Evolutionary conservation across 1,140 invertebrate genomes (phyloP).

Genomic region (Brevipalpus yothersi): DNA sequence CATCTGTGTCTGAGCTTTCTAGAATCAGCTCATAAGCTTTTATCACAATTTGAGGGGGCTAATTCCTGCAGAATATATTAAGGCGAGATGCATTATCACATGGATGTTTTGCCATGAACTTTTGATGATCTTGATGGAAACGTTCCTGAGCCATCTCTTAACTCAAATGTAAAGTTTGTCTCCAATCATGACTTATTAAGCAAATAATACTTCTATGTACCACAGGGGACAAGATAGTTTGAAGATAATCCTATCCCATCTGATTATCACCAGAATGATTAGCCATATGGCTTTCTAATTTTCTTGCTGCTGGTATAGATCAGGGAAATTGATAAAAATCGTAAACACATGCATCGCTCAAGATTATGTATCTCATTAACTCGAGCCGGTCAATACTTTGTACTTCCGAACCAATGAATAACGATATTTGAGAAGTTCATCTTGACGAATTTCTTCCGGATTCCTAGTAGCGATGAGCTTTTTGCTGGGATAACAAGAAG

Average conservation of each 20-base stretch:
- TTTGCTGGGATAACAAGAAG: constrained; percentile 72
- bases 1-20: too few species aligned
- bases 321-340: constrained; percentile 99
- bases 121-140: constrained; percentile 9
- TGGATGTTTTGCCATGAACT: background rate
- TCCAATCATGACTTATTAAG: constrained; percentile 79
- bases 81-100: background rate
- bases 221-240: constrained; percentile 69
- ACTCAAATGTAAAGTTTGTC: constrained; percentile 75
- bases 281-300: constrained; percentile 77
- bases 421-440: constrained; percentile 94
- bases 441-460: constrained; percentile 95
- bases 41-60: too few species aligned
- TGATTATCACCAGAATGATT: constrained; percentile 88
- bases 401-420: constrained; percentile 75
- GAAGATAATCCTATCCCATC: constrained; percentile 82
- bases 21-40: too few species aligned
- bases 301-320: constrained; percentile 72
- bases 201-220: constrained; percentile 94
- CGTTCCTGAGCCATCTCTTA: constrained; percentile 67
- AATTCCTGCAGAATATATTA: background rate
- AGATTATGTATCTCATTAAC: constrained; percentile 63
- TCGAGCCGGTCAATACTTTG: constrained; percentile 60
- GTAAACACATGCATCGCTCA: constrained; percentile 97
- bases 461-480: constrained; percentile 77